Evolutionary conservation across 2,113 vertebrate species (phyloP), one percentile per base, ranked within the genome.

Genomic region (Gorsachius goisagi): DNA sequence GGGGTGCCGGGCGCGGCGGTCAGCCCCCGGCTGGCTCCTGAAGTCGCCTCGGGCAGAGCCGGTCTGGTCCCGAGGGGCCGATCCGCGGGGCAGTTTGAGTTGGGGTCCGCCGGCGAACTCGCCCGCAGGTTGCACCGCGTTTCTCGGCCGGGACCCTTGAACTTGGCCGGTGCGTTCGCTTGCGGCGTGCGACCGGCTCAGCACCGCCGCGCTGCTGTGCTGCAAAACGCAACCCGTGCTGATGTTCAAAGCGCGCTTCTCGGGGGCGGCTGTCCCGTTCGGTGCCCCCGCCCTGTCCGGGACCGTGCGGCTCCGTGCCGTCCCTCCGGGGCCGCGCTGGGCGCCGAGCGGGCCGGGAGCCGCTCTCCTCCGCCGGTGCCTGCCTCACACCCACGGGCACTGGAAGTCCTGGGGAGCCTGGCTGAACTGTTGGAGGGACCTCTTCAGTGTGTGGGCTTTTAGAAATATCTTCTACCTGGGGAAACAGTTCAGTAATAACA

Each of bases 221-320:
- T 15, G 41, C 41, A 44, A 21, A 0, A 2, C 0, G 71, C 11
- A 5, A 18, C 1, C 12, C 28, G 1, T 0, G 20, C 4, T 26
- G 11, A 0, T 17, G 26, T 3, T 28, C 1, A 1, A 10, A 24
- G 44, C 17, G 0, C 1, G 45, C 33, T 37, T 2, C 35, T 10
- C 10, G 4, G 0, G 20, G 75, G 30, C 5, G 47, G 5, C 37
- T 5, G 82, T 56, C 41, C 90, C 44, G 35, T 0, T 5, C 39
- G 0, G 37, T 5, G 41, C 41, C 41, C 41, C 41, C 15, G 41
- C 41, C 41, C 41, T 15, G 41, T 14, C 41, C 15, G 41, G 41
- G 6, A 15, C 41, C 41, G 41, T 44, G 41, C 41, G 15, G 41
- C 41, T 44, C 41, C 41, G 41, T 44, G 41, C 41, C 41, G 41